Evolutionary conservation across 2,888 invertebrate species (phyloP).

Genomic region (Xanthorhoe designata): DNA sequence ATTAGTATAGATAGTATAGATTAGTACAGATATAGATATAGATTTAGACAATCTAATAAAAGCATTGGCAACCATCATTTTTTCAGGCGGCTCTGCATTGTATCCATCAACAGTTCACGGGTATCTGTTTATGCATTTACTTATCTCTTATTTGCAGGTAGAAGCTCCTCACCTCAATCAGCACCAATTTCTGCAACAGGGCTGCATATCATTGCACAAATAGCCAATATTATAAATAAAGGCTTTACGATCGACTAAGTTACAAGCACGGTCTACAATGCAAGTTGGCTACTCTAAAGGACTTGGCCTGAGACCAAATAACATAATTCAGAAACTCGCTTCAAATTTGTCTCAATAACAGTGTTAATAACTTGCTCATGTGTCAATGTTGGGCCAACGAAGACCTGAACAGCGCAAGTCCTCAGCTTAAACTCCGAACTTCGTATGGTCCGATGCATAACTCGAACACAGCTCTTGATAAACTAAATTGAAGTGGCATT

Average conservation of each 20-base stretch:
- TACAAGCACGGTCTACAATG: not conserved
- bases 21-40: too few species aligned
- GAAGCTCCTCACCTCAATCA: too few species aligned
- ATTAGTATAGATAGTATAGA: too few species aligned
- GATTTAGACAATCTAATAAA: too few species aligned
- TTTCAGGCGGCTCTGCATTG: too few species aligned
- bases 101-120: too few species aligned
- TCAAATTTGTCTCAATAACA: slow-evolving; percentile 62
- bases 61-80: too few species aligned
- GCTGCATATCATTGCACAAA: too few species aligned
- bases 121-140: too few species aligned
- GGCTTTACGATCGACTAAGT: not conserved
- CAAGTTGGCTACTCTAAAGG: slow-evolving; percentile 2
- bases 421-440: slow-evolving; percentile 57
- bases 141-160: too few species aligned
- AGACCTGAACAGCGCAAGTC: slow-evolving; percentile 38
- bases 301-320: slow-evolving; percentile 14
- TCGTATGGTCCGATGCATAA: slow-evolving; percentile 58
- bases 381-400: slow-evolving; percentile 53
- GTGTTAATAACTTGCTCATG: slow-evolving; percentile 56
- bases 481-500: slow-evolving; percentile 60
- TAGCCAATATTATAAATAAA: too few species aligned
- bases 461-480: slow-evolving; percentile 57
- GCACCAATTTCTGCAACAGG: too few species aligned
- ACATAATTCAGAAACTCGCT: slow-evolving; percentile 30